Evolutionary conservation across 1,140 invertebrate species (phyloP).

Genomic region (Brachionus paranguensis): DNA sequence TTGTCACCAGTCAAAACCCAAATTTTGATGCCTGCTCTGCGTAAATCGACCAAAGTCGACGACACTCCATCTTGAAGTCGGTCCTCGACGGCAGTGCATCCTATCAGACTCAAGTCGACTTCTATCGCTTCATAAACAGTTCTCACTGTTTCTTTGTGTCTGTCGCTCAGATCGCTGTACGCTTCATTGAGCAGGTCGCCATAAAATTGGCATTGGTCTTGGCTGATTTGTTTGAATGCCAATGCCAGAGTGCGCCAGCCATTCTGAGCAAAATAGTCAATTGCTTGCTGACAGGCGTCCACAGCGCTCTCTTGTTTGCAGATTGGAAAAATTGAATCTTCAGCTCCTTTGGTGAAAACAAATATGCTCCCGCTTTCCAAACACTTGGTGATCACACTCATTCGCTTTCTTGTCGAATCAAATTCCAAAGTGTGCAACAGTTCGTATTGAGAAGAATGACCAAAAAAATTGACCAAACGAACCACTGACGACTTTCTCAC

Average conservation of each 20-base stretch:
- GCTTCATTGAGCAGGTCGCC: background rate
- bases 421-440: conserved; percentile 95
- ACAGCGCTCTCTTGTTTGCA: background rate
- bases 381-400: conserved; percentile 58
- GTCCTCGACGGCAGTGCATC: conserved; percentile 77
- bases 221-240: background rate
- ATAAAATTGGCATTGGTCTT: background rate
- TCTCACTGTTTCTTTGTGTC: background rate
- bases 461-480: conserved; percentile 55
- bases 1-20: conserved; percentile 98
- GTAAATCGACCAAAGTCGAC: conserved; percentile 72
- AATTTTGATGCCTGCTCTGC: conserved; percentile 75
- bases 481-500: background rate
- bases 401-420: conserved; percentile 95
- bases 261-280: conserved; percentile 8
- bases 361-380: background rate
- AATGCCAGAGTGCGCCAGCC: conserved; percentile 17
- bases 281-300: background rate
- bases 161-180: background rate
- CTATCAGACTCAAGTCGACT: conserved; percentile 45
- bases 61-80: conserved; percentile 75
- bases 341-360: conserved; percentile 37
- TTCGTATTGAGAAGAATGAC: conserved; percentile 68
- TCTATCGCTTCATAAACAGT: conserved; percentile 39
- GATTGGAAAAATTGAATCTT: background rate